phyloP scores from a whole-genome alignment of 30 jellyfish, hydroid and myxozoan species.

The Catostylus mosaicus region DNA sequence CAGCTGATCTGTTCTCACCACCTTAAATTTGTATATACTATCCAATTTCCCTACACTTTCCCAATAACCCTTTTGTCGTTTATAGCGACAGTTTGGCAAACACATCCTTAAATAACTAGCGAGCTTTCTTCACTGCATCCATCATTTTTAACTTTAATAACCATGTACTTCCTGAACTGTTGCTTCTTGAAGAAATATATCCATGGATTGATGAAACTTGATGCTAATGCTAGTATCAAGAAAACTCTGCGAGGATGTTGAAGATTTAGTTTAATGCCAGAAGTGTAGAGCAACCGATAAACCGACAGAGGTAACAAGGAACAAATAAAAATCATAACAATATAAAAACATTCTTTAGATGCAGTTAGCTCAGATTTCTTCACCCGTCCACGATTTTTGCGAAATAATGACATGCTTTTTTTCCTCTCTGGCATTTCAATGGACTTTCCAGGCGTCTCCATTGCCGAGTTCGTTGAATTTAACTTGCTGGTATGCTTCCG shows the following conservation, averaged over 20 bases:
- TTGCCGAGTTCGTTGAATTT: background rate
- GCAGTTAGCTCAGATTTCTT: conserved; percentile 33
- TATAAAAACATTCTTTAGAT: conserved; percentile 36
- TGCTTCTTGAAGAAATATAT: conserved; percentile 42
- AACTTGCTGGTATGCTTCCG: conserved; percentile 13
- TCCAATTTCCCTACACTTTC: no score
- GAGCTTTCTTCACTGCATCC: no score
- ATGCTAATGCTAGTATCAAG: conserved; percentile 26
- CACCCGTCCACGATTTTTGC: background rate
- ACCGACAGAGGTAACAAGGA: conserved; percentile 44
- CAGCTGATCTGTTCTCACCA: no score
- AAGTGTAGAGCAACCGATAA: conserved; percentile 28
- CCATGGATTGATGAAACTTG: conserved; percentile 61
- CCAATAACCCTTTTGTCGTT: no score
- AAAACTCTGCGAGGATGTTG: conserved; percentile 4
- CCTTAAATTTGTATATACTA: no score
- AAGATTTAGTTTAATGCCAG: background rate
- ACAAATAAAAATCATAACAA: conserved; percentile 35
- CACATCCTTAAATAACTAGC: no score
- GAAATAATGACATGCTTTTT: background rate
- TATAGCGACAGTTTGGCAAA: no score
- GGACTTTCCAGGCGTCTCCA: background rate
- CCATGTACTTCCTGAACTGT: conserved; percentile 25
- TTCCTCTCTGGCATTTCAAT: background rate
- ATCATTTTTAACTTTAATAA: no score